Evolutionary conservation across 2,113 vertebrate species (phyloP), one percentile per base, ranked within the genome.

Genomic region (Tinamus guttatus): DNA sequence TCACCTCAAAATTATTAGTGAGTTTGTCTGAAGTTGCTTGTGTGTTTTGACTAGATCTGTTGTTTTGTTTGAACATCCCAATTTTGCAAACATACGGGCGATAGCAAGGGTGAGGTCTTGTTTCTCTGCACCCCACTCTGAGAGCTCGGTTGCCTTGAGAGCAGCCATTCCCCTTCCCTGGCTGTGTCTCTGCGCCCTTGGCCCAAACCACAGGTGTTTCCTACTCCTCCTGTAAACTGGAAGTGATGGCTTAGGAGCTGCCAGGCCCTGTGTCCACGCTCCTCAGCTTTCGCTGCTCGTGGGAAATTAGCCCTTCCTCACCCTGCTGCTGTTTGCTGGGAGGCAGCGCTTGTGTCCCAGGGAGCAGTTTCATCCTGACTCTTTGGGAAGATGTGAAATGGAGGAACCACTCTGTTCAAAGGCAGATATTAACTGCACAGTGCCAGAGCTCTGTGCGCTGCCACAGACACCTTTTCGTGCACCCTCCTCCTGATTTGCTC

Each of bases 221-320:
- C 54, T 51, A 8, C n/a, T 38, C 14, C 59, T 82, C 27, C 67
- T 14, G 1, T 34, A 8, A 15, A 22, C 32, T 27, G 65, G 8
- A 10, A 22, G 45, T 6, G n/a, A 6, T 40, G 59, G 84, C 20
- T 30, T 51, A 30, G 34, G 38, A 10, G 49, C 78, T 73, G 22
- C 9, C 49, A n/a, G 11, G 13, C 20, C 45, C 38, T 60, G 30
- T 58, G 74, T 25, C 15, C 13, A 2, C 0, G 4, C 24, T 24
- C 17, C 32, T 76, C 1, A 0, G 12, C 41, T 74, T 83, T 54
- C 0, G 1, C 11, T 86, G n/a, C 14, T 30, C 0, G 1, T 1
- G 7, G 15, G 34, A 40, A 81, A 10, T 47, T n/a, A 22, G 10
- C 17, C 25, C n/a, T 43, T 77, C 27, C n/a, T 3, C 5, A n/a